Evolutionary conservation across 2,113 vertebrate species (phyloP), one percentile per base, ranked within the genome.

Genomic region (Centropus bengalensis): DNA sequence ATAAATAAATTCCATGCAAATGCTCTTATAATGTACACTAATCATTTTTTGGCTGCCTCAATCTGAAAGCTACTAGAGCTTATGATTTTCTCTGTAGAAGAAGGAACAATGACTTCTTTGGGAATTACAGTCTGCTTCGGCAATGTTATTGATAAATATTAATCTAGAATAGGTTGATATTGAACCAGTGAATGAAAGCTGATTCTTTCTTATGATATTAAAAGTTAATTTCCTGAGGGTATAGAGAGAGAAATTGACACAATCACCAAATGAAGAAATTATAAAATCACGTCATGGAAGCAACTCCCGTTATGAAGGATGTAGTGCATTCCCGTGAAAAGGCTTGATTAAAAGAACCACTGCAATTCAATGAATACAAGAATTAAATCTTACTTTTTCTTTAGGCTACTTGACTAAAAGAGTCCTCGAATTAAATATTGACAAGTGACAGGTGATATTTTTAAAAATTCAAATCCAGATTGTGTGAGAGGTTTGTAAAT

Each of bases 61-160:
- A 64, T 68, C 49, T 76, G 38, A 51, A 94, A 91, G 87, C 64
- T 3, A 70, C 60, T 59, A 9, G 33, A 71, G 18, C 62, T 94
- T 83, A 55, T 60, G 6, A 88, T 80, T 54, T 76, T 70, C 40
- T 68, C 63, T 76, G 12, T 12, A 56, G 42, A 93, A 70, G 45
- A 86, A 54, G 42, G 40, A 64, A 17, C 18, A 67, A 47, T n/a
- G 16, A 1, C 2, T 89, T 83, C 13, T 77, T 91, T 62, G 44
- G 15, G 52, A 94, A 85, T 85, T 58, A 36, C 17, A 36, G 21
- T 76, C 64, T 89, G 18, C 22, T 87, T 86, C 56, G 71, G 36
- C 27, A 91, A 66, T 62, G 58, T 80, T 94, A 89, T 73, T 82
- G 75, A 79, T 82, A 79, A 85, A 73, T 89, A 94, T 66, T 85